Evolutionary conservation across 1,140 invertebrate species (phyloP).

Genomic region (Ips nitidus): DNA sequence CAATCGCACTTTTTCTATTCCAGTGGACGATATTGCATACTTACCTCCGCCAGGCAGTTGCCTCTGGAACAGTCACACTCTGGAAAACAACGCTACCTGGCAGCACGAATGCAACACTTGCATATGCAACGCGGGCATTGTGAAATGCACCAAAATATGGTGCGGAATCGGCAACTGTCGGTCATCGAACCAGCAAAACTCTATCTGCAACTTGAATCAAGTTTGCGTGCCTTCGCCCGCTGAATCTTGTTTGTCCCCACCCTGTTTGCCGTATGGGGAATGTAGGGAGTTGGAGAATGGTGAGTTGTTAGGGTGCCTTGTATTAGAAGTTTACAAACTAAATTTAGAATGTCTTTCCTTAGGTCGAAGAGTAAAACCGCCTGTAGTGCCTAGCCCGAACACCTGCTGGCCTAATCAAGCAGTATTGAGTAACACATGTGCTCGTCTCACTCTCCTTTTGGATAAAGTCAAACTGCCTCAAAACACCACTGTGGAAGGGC

Average conservation of each 20-base stretch:
- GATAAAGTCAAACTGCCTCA: constrained; percentile 64
- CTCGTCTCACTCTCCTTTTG: constrained; percentile 70
- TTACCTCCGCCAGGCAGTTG: constrained; percentile 55
- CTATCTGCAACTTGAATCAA: constrained; percentile 60
- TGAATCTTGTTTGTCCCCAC: constrained; percentile 74
- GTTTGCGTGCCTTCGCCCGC: constrained; percentile 76
- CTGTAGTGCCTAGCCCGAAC: constrained; percentile 69
- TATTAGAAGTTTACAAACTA: neutral
- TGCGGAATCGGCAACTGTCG: constrained; percentile 81
- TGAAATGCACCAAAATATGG: constrained; percentile 82
- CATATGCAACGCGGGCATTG: constrained; percentile 70
- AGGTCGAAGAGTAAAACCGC: constrained; percentile 68
- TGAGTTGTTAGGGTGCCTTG: constrained; percentile 26
- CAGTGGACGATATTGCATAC: constrained; percentile 53
- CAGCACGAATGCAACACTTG: constrained; percentile 80
- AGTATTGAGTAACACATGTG: constrained; percentile 69
- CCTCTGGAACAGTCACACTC: constrained; percentile 59
- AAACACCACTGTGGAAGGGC: constrained; percentile 72
- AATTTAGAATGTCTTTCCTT: neutral
- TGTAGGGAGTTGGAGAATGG: constrained; percentile 74
- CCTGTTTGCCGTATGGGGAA: constrained; percentile 78
- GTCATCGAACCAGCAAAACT: constrained; percentile 53
- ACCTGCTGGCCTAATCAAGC: constrained; percentile 79
- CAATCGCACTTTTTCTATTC: constrained; percentile 22
- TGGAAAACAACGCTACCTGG: constrained; percentile 66